Base-by-base conservation (phyloP, 2,797 vertebrate species). In the Halcyon chelicuti region DNA sequence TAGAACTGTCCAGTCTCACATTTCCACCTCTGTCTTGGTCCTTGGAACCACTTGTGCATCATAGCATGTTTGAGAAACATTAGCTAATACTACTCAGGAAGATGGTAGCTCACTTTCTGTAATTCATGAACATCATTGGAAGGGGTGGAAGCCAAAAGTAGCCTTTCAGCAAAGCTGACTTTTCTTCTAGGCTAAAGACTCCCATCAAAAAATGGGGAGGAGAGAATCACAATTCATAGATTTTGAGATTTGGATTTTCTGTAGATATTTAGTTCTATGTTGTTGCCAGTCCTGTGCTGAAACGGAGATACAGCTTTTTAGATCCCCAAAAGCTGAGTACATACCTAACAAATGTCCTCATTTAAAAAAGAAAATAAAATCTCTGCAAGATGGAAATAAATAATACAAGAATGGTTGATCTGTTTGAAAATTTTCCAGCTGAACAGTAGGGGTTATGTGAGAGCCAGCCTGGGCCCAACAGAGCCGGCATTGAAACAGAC, bases 381-480 rank as follows among this genome's bases (percentile, higher is more conserved):
- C 25, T 29, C 5, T 58, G 49, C 31, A 84, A 75, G 78, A 90
- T 89, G 12, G 22, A 93, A 84, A 73, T 94, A 94, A 93, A 90
- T 93, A 88, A 49, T 86, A 52, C 90, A 84, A 90, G 85, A 93
- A 81, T 79, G 66, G 28, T 52, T 84, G 79, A 72, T 81, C 81
- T 90, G 85, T 93, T 92, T 88, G 79, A 95, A 76, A 54, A 25
- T 20, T 62, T 94, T 94, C 87, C 91, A 95, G 55, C 33, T 1
- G 14, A 81, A 81, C 80, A 86, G 88, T 82, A 88, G 82, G 85
- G 73, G 86, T 94, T 94, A 84, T 46, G 47, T 91, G 77, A 94
- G 39, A 90, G 80, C 88, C 94, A 94, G 83, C 70, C 70, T 81
- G 51, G 52, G 26, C 28, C 74, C 77, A 88, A 92, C 83, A 96